phyloP scores from a whole-genome alignment of 2,888 invertebrate genomes.

The Cristatella mucedo region DNA sequence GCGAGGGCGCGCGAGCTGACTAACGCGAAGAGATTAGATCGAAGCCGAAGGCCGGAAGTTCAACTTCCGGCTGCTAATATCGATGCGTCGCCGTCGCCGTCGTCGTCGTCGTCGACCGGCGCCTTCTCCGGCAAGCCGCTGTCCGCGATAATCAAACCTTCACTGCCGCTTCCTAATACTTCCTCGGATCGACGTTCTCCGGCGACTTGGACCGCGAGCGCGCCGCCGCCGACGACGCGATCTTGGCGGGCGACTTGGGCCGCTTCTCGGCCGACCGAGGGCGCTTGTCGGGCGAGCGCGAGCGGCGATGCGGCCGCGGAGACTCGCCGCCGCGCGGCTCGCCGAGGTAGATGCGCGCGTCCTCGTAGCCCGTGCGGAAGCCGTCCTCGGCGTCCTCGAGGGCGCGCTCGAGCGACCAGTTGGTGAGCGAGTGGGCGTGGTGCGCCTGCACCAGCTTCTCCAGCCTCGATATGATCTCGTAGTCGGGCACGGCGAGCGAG shows the following conservation, averaged over 20 bases:
- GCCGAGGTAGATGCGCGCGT: slow-evolving; percentile 13
- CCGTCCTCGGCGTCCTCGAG: slow-evolving; percentile 30
- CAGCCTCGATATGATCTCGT: slow-evolving; percentile 37
- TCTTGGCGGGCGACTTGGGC: slow-evolving; percentile 5
- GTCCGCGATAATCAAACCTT: no score
- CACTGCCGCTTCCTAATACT: no score
- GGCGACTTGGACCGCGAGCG: slow-evolving; percentile 2
- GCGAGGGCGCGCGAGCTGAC: no score
- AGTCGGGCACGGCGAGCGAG: slow-evolving; percentile 37
- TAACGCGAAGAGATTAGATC: no score
- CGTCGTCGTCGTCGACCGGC: no score
- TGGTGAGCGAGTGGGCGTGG: slow-evolving; percentile 28
- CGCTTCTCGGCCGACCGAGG: slow-evolving; percentile 5
- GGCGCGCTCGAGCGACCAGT: slow-evolving; percentile 26
- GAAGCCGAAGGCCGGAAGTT: no score
- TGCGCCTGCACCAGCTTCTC: slow-evolving; percentile 37
- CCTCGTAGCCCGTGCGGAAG: slow-evolving; percentile 22
- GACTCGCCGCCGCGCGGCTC: slow-evolving; percentile 3
- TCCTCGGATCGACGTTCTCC: slow-evolving; percentile 3
- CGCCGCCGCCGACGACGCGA: neutral
- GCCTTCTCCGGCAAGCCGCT: no score
- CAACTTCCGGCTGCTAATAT: no score
- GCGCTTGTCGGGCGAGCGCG: slow-evolving; percentile 6
- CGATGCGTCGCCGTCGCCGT: no score
- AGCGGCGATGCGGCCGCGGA: slow-evolving; percentile 5